Evolutionary conservation across 2,113 vertebrate species (phyloP).

Genomic region (Oophaga pumilio): DNA sequence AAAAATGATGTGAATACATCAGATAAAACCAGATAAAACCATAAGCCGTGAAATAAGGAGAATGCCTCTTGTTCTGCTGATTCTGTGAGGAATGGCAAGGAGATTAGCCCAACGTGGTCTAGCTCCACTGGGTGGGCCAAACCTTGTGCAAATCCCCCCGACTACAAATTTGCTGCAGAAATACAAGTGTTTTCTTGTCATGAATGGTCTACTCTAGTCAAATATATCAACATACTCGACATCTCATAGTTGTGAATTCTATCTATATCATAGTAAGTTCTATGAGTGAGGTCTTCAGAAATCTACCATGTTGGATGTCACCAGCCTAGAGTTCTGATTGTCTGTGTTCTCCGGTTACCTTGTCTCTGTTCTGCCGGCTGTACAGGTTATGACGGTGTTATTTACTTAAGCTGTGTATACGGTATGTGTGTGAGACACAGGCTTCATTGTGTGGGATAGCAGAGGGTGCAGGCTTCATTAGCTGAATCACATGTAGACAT

Average conservation of each 20-base stretch:
- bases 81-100: too few species aligned
- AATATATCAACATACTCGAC: not conserved
- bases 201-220: too few species aligned
- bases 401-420: not conserved
- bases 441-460: slow-evolving; percentile 10
- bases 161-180: too few species aligned
- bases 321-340: not conserved
- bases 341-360: not conserved
- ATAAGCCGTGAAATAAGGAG: too few species aligned
- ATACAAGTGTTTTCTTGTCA: too few species aligned
- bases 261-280: not conserved
- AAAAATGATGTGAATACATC: not conserved
- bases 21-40: not conserved
- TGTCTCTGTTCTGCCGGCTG: not conserved
- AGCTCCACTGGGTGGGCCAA: too few species aligned
- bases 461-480: not conserved
- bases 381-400: not conserved
- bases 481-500: not conserved
- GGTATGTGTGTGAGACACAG: not conserved
- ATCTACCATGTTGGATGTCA: not conserved
- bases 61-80: too few species aligned
- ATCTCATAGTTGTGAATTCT: not conserved
- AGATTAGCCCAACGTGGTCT: too few species aligned
- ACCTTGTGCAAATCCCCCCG: too few species aligned
- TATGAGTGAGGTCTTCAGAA: not conserved